Base-by-base conservation (phyloP, 2,113 vertebrate genomes). In the Neodontobutis hainanensis region DNA sequence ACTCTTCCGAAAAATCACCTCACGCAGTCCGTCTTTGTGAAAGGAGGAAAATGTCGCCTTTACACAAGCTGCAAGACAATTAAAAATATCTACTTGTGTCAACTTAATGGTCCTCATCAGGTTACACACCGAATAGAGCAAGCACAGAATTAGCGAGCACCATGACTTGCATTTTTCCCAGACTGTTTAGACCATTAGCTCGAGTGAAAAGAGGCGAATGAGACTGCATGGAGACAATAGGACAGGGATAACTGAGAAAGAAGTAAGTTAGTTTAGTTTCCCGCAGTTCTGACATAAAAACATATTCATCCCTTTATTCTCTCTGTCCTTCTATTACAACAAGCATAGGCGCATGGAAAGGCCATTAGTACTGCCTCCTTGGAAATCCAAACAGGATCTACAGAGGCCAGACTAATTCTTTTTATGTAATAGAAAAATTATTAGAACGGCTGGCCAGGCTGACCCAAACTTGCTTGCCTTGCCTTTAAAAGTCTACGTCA, bases 1-100 rank as follows among this genome's bases (percentile, higher is more conserved):
- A 55, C 34, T 38, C 52, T 55, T 55, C 52, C 34, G 34, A 36
- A 55, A 55, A 55, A 55, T 55, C 52, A 55, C 12, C 52, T 36
- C 52, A 36, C 34, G 52, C 52, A 36, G 11, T 53, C 34, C 36
- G 52, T 55, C 52, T 55, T 55, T 55, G 34, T 55, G 12, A 55
- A 14, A 51, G 19, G 49, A 38, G 52, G 12, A 11, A 38, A 55
- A 55, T 38, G 52, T 14, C 52, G 35, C 34, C n/a, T 11, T 55
- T 36, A 36, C 52, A 55, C 52, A 38, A 55, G 52, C 52, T 38
- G 11, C 35, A 46, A 55, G 34, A 55, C 52, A 55, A 55, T 55
- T 55, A 55, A 34, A n/a, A n/a, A 11, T 55, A n/a, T 55, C 34
- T 9, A 34, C 34, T 38, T 15, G 52, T 55, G 52, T 55, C 12